Base-by-base conservation (phyloP, 2,797 vertebrate species). In the Aplochiton taeniatus region DNA sequence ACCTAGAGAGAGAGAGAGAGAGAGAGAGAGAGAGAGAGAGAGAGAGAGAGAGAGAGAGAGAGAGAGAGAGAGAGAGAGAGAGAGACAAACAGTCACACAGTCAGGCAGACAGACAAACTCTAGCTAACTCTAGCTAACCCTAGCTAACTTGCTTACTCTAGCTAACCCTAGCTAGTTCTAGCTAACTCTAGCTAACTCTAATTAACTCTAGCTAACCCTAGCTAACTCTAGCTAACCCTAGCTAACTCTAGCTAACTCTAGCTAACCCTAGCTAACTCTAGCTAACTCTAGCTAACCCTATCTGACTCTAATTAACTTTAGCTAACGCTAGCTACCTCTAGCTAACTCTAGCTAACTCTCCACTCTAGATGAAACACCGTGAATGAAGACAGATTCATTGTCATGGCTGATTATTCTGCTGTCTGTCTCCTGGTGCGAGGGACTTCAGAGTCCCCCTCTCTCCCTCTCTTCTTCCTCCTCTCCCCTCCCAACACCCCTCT, bases 311-410 rank as follows among this genome's bases (percentile, higher is more conserved):
- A n/a, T n/a, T n/a, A n/a, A n/a, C n/a, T n/a, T n/a, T n/a, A n/a
- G n/a, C n/a, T n/a, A n/a, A n/a, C n/a, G n/a, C n/a, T n/a, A n/a
- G n/a, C n/a, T n/a, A n/a, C n/a, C n/a, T n/a, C n/a, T n/a, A n/a
- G n/a, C n/a, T n/a, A n/a, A n/a, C n/a, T n/a, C n/a, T n/a, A 66
- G 66, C 31, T 31, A 31, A 31, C 31, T 31, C 31, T 31, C 31
- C 31, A 2, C 31, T 31, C 71, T 78, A 64, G 81, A 76, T 74
- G 68, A 61, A 68, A 76, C 69, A 47, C 53, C 54, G 53, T 49
- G 69, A 80, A 82, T 83, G 72, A 77, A 83, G 77, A 79, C 72
- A 73, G 73, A 78, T 82, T 80, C 70, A 75, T 79, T 78, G 73
- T 76, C 76, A 72, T 60, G 43, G 1, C 52, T 61, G 67, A 75